Evolutionary conservation across 2,113 vertebrate species (phyloP).

Genomic region (Clupea harengus): DNA sequence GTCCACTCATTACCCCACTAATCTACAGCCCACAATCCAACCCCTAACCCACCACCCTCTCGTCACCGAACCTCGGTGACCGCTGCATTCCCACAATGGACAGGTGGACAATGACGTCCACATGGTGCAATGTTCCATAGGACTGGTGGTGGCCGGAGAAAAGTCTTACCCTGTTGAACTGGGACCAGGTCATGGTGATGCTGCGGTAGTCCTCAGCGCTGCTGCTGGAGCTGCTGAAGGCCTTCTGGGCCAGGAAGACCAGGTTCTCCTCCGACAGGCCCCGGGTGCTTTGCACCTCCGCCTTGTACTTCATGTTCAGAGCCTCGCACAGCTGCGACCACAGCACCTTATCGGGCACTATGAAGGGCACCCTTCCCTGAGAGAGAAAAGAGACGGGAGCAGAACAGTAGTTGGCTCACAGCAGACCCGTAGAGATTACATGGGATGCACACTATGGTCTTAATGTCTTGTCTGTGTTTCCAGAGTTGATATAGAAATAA

Average conservation of each 20-base stretch:
- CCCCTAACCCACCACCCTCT: too few relatives aligned
- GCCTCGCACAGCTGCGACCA: constrained; percentile 93
- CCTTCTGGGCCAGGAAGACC: constrained; percentile 92
- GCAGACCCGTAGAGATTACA: too few relatives aligned
- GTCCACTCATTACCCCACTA: too few relatives aligned
- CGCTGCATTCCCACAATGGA: too few relatives aligned
- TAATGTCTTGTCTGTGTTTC: too few relatives aligned
- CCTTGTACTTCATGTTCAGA: constrained; percentile 97
- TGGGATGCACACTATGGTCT: too few relatives aligned
- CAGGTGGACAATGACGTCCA: too few relatives aligned
- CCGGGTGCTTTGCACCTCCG: constrained; percentile 90
- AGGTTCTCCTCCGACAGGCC: constrained; percentile 93
- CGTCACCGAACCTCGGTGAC: too few relatives aligned
- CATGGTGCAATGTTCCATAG: too few relatives aligned
- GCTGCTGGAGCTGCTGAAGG: constrained; percentile 86
- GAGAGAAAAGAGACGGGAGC: background rate
- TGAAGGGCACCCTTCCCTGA: constrained; percentile 91
- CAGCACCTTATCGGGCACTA: constrained; percentile 90
- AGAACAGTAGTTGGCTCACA: background rate
- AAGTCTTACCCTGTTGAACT: constrained; percentile 87
- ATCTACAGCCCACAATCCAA: too few relatives aligned
- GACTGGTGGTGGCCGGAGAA: too few relatives aligned
- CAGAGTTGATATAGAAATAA: too few relatives aligned
- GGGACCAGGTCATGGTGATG: constrained; percentile 96
- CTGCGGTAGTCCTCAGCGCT: constrained; percentile 86